Percentiles rank a stretch among this genome's conserved stretches.
Conservation (phyloP, 2,113 vertebrate genomes). For the Illadopsis cleaveri region DNA sequence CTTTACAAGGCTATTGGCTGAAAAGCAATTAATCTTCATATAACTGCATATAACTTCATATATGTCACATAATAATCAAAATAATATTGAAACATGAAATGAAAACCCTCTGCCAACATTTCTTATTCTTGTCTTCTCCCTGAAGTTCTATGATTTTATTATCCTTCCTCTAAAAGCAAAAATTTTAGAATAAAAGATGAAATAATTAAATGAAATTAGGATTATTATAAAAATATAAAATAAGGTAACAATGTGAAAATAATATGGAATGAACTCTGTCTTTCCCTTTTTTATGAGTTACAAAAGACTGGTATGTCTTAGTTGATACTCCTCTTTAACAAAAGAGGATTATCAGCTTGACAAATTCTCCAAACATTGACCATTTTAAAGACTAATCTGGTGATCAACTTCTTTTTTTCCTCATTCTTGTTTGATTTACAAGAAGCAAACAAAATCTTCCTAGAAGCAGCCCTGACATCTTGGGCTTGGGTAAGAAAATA, state of each 20-base stretch:
- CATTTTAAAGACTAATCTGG: not conserved
- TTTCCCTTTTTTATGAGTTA: not conserved
- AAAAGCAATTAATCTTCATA: conserved; percentile 5
- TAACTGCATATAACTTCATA: not conserved
- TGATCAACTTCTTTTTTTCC: not conserved
- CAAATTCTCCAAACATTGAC: not conserved
- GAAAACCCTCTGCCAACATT: not conserved
- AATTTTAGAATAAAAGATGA: not conserved
- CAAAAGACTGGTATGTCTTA: not conserved
- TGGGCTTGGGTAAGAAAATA: not conserved
- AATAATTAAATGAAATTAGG: not conserved
- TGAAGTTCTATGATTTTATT: not conserved
- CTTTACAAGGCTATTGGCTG: not conserved
- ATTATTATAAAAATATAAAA: not conserved
- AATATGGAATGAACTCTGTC: not conserved
- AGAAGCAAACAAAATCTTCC: not conserved
- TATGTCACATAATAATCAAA: not conserved
- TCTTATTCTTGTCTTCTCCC: not conserved
- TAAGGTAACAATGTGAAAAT: not conserved
- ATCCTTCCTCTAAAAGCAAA: not conserved
- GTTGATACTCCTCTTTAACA: not conserved
- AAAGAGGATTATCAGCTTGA: not conserved
- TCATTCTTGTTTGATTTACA: not conserved
- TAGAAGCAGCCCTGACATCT: not conserved
- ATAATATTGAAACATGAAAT: not conserved